A percentile compares a stretch with the other conserved stretches of the same genome.
phyloP scores from a whole-genome alignment of 2,888 invertebrate genomes.

The Parasteatoda lunata region DNA sequence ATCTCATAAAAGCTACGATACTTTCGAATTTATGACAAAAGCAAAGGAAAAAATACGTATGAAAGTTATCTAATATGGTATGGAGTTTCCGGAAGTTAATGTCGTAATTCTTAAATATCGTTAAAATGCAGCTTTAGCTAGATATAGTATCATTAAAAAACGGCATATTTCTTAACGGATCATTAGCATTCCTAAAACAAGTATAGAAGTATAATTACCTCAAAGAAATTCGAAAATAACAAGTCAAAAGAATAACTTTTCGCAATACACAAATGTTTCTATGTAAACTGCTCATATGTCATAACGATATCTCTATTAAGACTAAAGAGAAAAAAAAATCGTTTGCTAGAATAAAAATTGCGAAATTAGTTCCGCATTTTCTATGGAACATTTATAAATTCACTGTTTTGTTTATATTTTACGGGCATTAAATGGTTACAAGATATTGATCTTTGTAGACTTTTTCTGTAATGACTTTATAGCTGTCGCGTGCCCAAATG shows the following conservation, averaged over 20 bases:
- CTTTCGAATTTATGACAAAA: no score
- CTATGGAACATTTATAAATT: background rate
- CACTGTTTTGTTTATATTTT: background rate
- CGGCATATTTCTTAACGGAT: constrained; percentile 6
- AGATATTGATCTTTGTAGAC: background rate
- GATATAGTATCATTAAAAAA: no score
- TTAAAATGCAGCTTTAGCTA: no score
- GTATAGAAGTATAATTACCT: constrained; percentile 37
- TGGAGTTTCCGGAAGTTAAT: no score
- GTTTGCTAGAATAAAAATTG: background rate
- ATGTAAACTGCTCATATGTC: constrained; percentile 30
- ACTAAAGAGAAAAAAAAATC: background rate
- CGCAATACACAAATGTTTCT: constrained; percentile 26
- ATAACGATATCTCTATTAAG: constrained; percentile 55
- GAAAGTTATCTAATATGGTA: no score
- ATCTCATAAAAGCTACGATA: no score
- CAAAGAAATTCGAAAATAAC: background rate
- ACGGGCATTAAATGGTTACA: background rate
- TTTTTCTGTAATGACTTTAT: background rate
- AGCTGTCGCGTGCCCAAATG: background rate
- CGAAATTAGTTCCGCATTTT: background rate
- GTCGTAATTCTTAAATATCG: no score
- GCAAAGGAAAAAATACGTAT: no score
- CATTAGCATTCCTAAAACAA: constrained; percentile 42
- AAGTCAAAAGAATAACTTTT: background rate